Evolutionary conservation across 2,797 vertebrate genomes (phyloP).

Genomic region (Tinamus major): DNA sequence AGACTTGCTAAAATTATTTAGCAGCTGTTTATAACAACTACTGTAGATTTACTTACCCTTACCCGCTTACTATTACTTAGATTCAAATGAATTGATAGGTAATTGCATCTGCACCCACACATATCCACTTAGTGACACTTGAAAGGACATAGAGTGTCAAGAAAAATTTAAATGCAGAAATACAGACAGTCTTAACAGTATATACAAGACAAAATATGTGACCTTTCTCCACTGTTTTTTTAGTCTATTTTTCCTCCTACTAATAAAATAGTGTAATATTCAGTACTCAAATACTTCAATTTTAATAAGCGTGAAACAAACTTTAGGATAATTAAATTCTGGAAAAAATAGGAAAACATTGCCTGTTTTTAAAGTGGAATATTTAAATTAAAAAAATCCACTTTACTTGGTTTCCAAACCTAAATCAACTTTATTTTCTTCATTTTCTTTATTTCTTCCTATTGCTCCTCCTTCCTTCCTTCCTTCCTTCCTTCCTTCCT

Average conservation of each 20-base stretch:
- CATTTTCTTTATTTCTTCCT: fast-evolving
- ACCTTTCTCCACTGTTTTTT: background rate
- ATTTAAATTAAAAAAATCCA: slow-evolving; percentile 57
- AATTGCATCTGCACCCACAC: background rate
- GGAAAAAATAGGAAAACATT: slow-evolving; percentile 25
- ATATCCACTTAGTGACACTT: background rate
- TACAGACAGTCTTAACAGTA: background rate
- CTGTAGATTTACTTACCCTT: background rate
- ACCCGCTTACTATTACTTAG: background rate
- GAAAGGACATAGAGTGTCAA: background rate
- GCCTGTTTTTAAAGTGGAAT: slow-evolving; percentile 46
- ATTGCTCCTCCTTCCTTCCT: too few species aligned
- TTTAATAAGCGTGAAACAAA: slow-evolving; percentile 42
- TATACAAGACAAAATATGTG: background rate
- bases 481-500: too few species aligned
- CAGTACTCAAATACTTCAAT: background rate
- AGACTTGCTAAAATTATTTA: background rate
- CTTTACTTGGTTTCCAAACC: slow-evolving; percentile 73
- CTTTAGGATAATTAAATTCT: slow-evolving; percentile 27
- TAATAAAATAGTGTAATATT: background rate
- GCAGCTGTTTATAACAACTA: background rate
- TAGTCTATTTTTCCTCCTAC: background rate
- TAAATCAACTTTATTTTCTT: slow-evolving; percentile 53
- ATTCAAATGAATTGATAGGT: background rate
- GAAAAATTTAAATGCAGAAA: background rate